phyloP scores from a whole-genome alignment of 2,888 invertebrate genomes.

The Heliconius sara region DNA sequence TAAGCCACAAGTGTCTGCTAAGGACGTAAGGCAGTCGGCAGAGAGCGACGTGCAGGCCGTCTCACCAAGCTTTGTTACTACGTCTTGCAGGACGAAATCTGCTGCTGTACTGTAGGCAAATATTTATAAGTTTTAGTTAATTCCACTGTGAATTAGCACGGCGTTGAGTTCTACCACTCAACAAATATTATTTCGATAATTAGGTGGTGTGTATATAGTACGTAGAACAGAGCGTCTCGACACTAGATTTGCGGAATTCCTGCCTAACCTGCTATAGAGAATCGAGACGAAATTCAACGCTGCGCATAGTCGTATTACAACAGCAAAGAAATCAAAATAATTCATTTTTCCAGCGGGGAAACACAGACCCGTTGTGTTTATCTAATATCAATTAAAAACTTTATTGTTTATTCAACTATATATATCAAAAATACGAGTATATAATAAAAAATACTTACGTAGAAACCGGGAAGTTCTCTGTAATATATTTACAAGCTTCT shows the following conservation, averaged over 20 bases:
- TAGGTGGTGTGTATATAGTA: too few relatives aligned
- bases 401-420: neutral
- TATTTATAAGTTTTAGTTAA: too few relatives aligned
- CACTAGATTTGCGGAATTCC: neutral
- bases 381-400: neutral
- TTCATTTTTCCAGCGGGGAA: too few relatives aligned
- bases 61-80: constrained; percentile 94
- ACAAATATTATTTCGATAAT: too few relatives aligned
- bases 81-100: constrained; percentile 89
- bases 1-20: constrained; percentile 91
- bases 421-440: neutral
- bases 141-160: too few relatives aligned
- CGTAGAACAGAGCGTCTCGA: too few relatives aligned
- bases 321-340: neutral
- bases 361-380: neutral
- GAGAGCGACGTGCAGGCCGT: constrained; percentile 88
- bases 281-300: too few relatives aligned
- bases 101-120: constrained; percentile 85
- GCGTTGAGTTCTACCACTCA: too few relatives aligned
- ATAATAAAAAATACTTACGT: constrained; percentile 72
- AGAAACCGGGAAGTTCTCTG: constrained; percentile 89
- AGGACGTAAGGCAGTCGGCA: constrained; percentile 88
- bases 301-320: neutral
- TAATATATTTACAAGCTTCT: constrained; percentile 90
- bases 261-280: too few relatives aligned